These are phyloP conservation scores for Autographa gamma DNA, from an alignment of 2,888 invertebrate genomes.

Conservation along the genomic window DNA sequence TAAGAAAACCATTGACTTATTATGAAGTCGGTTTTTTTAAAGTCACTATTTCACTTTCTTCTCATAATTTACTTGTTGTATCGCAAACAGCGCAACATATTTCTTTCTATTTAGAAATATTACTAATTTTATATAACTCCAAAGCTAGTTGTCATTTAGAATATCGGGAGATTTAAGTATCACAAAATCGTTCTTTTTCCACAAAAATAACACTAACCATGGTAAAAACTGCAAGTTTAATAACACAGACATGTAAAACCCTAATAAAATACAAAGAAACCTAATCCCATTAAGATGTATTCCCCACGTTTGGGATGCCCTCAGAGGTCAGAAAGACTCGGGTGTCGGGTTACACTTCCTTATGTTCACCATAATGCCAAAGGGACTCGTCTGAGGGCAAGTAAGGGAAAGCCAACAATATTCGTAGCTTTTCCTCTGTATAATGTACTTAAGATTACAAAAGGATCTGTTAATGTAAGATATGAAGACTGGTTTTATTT, in stretches of 20 bases:
- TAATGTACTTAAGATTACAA: background rate
- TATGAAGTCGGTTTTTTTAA: no score
- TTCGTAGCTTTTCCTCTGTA: constrained; percentile 7
- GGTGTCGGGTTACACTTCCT: constrained; percentile 21
- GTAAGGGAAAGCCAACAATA: constrained; percentile 20
- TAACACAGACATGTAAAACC: background rate
- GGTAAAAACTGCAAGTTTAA: background rate
- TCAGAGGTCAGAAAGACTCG: constrained; percentile 21
- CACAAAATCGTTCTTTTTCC: no score
- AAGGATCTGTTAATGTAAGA: constrained; percentile 2
- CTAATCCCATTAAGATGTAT: constrained; percentile 17
- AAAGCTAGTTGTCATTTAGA: no score
- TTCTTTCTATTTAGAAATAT: no score
- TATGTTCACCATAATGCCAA: constrained; percentile 8
- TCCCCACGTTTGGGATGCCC: constrained; percentile 5
- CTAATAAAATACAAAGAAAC: constrained; percentile 8
- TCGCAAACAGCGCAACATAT: no score
- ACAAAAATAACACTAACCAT: background rate
- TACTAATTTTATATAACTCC: no score
- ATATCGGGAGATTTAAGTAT: no score
- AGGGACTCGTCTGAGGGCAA: constrained; percentile 10
- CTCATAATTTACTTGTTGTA: no score
- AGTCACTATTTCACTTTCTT: no score
- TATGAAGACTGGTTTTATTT: background rate
- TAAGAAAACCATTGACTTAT: no score